phyloP scores from a whole-genome alignment of 92 coral and sea anemone genomes.

The Phymanthus crucifer region DNA sequence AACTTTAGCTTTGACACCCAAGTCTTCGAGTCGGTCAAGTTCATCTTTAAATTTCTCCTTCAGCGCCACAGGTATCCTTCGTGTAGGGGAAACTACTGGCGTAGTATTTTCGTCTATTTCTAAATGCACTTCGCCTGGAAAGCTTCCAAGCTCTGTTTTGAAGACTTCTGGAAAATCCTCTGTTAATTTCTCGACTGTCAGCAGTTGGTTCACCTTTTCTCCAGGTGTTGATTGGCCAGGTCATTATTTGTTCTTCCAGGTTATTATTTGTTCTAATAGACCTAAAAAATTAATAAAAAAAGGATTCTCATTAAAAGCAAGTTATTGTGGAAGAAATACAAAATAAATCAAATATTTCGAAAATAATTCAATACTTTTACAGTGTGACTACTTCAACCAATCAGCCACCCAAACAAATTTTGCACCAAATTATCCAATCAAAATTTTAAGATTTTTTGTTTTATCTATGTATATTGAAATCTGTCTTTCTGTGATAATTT shows the following conservation, averaged over 20 bases:
- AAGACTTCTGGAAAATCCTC: conserved; percentile 15
- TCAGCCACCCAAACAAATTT: too few species aligned
- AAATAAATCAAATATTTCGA: not conserved
- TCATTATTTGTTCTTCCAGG: too few species aligned
- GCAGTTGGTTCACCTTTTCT: not conserved
- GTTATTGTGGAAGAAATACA: not conserved
- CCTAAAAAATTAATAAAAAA: not conserved
- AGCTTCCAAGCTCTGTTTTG: conserved; percentile 12
- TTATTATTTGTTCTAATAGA: conserved; percentile 1
- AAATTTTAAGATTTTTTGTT: too few species aligned
- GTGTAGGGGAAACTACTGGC: conserved; percentile 9
- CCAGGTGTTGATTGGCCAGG: not conserved
- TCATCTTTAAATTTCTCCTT: not conserved
- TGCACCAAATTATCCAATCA: too few species aligned
- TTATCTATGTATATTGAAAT: too few species aligned
- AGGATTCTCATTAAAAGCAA: not conserved
- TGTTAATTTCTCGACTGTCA: not conserved
- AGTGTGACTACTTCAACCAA: too few species aligned
- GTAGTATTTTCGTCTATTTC: not conserved
- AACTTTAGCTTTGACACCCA: conserved; percentile 44
- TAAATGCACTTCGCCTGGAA: conserved; percentile 23
- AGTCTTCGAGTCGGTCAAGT: conserved; percentile 17
- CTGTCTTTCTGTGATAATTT: too few species aligned
- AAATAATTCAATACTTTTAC: too few species aligned
- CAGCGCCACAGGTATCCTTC: conserved; percentile 22